Base-by-base conservation (phyloP, 1,140 invertebrate species). In the Portunus trituberculatus region DNA sequence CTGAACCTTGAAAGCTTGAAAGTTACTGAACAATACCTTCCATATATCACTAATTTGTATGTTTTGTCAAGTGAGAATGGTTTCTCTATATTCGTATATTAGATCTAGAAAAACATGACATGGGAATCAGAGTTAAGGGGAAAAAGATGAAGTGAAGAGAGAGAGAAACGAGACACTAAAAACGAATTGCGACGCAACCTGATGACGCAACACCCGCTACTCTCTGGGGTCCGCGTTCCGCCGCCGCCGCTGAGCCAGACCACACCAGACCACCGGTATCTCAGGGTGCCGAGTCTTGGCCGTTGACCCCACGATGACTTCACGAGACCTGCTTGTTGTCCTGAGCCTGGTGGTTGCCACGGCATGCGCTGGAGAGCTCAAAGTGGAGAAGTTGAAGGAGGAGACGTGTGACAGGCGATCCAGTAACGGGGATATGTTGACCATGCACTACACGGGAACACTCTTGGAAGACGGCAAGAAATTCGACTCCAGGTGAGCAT, bases 381-480 rank as follows among this genome's bases (percentile, higher is more conserved):
- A 96, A 84, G 93, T 96, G 93, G 95, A 96, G 83, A 46, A 87
- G 16, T 7, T 96, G 46, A 31, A 91, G n/a, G 91, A 94, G 83
- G 93, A 96, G 31, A n/a, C 91, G 25, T 96, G 96, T 48, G 94
- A 95, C 28, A 94, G 86, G 29, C 83, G 82, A 52, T 93, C 96
- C 1, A 93, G 92, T 39, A 95, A 83, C 76, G 96, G 96, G 25
- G 96, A 96, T 86, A 94, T 96, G 92, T 88, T 96, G 14, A 95
- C 93, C 14, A 95, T 96, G 93, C 96, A 96, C 59, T 96, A 96
- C 90, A 96, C 95, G 14, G 96, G 96, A 12, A 95, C 95, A 7
- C 89, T 96, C 14, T 86, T 92, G 0, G 45, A 67, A 10, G 95
- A 96, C 83, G 96, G 96, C 31, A 96, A 94, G 84, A 96, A 95